phyloP scores from a whole-genome alignment of 2,888 invertebrate species.

The Agonum fuliginosum region DNA sequence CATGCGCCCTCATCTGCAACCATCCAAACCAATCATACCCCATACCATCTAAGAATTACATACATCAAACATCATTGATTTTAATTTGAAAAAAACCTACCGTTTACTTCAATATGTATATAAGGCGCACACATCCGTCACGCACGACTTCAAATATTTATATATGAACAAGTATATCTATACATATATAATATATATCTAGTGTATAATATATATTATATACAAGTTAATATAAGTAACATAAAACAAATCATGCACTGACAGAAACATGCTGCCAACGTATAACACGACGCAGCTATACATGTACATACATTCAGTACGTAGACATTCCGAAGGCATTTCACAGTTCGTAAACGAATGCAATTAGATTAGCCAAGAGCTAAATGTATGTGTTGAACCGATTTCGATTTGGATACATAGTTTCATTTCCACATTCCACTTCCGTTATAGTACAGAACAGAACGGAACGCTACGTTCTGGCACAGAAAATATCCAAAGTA shows the following conservation, averaged over 20 bases:
- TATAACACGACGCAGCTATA: constrained; percentile 55
- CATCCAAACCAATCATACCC: not conserved
- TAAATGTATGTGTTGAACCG: constrained; percentile 72
- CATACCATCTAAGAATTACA: constrained; percentile 12
- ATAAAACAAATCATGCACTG: constrained; percentile 57
- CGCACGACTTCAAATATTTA: constrained; percentile 4
- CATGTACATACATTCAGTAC: constrained; percentile 67
- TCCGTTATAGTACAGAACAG: no score
- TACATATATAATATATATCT: constrained; percentile 29
- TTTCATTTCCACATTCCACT: no score
- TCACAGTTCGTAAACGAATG: constrained; percentile 58
- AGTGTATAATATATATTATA: constrained; percentile 17
- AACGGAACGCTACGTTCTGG: constrained; percentile 1
- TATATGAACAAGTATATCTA: constrained; percentile 16
- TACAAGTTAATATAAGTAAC: constrained; percentile 10
- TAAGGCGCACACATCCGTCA: constrained; percentile 22
- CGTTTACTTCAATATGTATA: not conserved
- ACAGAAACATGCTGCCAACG: constrained; percentile 58
- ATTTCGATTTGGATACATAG: constrained; percentile 4
- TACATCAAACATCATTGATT: no score
- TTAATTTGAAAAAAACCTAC: not conserved
- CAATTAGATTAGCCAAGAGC: constrained; percentile 70
- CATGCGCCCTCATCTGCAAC: not conserved
- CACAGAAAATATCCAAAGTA: constrained; percentile 18
- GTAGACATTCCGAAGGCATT: constrained; percentile 66